Conservation (phyloP, 2,113 vertebrate species). For the Equus quagga region DNA sequence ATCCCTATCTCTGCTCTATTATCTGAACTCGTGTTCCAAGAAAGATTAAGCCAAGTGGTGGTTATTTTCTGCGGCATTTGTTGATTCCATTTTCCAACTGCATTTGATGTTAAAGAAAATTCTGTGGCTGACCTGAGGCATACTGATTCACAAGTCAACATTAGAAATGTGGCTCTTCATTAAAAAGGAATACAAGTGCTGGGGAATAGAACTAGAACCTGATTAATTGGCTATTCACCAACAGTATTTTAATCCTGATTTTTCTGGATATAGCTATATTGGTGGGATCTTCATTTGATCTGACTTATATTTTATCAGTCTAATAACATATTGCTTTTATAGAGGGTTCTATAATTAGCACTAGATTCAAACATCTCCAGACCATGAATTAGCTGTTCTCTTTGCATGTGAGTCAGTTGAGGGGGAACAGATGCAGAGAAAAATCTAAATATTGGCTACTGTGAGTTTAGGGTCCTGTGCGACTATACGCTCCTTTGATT, state of each 20-base stretch:
- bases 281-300: neutral
- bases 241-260: constrained; percentile 38
- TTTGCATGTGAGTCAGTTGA: neutral
- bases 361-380: neutral
- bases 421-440: neutral
- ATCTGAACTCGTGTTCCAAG: neutral
- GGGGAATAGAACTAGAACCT: neutral
- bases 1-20: neutral
- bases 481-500: neutral
- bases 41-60: neutral
- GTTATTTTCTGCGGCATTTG: neutral
- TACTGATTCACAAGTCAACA: neutral
- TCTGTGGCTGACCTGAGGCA: neutral
- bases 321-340: neutral
- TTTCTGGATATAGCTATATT: neutral
- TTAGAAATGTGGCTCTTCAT: neutral
- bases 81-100: neutral
- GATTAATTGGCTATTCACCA: neutral
- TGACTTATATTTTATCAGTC: neutral
- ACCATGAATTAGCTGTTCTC: neutral
- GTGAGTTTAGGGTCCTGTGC: neutral
- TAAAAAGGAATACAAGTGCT: neutral
- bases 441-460: neutral
- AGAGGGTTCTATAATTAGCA: neutral
- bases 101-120: neutral